Evolutionary conservation across 2,797 vertebrate genomes (phyloP), one percentile per base, ranked within the genome.

Genomic region (Chloroceryle inda): DNA sequence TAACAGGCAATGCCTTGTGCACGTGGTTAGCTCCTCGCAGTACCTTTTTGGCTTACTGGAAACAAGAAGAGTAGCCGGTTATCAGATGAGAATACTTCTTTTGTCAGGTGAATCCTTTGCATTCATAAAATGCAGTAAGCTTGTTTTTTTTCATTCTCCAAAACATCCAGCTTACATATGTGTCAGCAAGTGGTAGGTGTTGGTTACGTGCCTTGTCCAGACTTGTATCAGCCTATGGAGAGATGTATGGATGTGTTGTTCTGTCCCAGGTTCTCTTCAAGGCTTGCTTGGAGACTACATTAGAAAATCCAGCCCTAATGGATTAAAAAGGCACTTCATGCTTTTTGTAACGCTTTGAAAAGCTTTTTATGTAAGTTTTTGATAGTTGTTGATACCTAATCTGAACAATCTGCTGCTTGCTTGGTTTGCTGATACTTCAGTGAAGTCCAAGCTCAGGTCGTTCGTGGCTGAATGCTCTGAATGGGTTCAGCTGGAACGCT

Each of bases 171-270:
- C 58, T 90, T 50, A 8, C 4, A 0, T 67, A 13, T 14, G 8
- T 0, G 0, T 72, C 35, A 31, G 13, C 4, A 22, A 63, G 47
- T 10, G 2, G 18, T 76, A 18, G 10, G 7, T 59, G 31, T 53
- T 77, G 17, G 47, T 23, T 77, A n/a, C 5, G 0, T 55, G 47
- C 31, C 52, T 69, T 31, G 10, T 61, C 23, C 29, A 11, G 33
- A 4, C 29, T 64, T 68, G 7, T 45, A 11, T 17, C 55, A 38
- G 6, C 49, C 21, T 40, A 12, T 7, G 35, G 59, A 40, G 50
- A 33, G 10, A 13, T 15, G 27, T 38, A 10, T 1, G 1, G 2
- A 23, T 23, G 0, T 52, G 5, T 29, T 47, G 63, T 55, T 74
- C 22, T 50, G 20, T 31, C 23, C 44, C 40, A 47, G 44, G 13